Evolutionary conservation across 2,113 vertebrate species (phyloP).

Genomic region (Poeciliopsis turrubarensis): DNA sequence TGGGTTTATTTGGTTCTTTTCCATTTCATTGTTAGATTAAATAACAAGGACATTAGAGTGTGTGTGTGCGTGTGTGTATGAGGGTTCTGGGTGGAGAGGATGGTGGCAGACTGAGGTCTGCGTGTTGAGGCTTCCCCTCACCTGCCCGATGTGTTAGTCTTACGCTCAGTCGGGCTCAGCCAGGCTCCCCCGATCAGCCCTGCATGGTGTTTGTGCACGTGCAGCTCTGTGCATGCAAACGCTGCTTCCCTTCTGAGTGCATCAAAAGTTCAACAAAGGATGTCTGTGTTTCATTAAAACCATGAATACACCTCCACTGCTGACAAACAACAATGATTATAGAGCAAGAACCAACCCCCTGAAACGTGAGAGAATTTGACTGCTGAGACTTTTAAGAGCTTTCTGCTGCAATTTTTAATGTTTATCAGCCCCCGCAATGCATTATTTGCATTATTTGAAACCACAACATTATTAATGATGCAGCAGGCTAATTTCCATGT

Average conservation of each 20-base stretch:
- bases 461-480: conserved; percentile 56
- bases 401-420: conserved; percentile 32
- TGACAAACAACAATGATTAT: conserved; percentile 50
- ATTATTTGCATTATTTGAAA: conserved; percentile 46
- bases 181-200: conserved; percentile 25
- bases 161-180: conserved; percentile 33
- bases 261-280: conserved; percentile 64
- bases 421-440: conserved; percentile 45
- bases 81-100: neutral
- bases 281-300: conserved; percentile 67
- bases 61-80: conserved; percentile 7
- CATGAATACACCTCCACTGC: conserved; percentile 41
- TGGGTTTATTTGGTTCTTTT: conserved; percentile 50
- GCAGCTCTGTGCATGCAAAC: conserved; percentile 49
- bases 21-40: conserved; percentile 26
- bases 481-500: conserved; percentile 38
- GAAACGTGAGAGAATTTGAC: conserved; percentile 62
- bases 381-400: conserved; percentile 32
- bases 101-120: conserved; percentile 32
- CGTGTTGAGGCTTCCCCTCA: conserved; percentile 61
- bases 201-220: conserved; percentile 33
- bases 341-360: conserved; percentile 27
- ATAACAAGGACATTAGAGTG: conserved; percentile 13
- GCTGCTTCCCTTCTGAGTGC: conserved; percentile 53
- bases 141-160: conserved; percentile 44